Base-by-base conservation (phyloP, 2,113 vertebrate genomes). In the Apaloderma vittatum region DNA sequence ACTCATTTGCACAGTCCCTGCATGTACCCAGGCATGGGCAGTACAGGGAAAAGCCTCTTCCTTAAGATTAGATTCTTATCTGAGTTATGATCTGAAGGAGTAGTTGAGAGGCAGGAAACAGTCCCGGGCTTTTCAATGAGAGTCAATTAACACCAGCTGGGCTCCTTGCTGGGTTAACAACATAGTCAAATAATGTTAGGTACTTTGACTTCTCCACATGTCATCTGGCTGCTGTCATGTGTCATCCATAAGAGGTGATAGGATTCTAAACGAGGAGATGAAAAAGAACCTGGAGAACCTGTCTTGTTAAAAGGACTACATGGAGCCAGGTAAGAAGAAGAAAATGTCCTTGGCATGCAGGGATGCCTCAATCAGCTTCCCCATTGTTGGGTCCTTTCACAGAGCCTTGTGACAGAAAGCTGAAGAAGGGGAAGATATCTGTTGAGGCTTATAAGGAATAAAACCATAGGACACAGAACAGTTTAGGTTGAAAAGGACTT, bases 271-370 rank as follows among this genome's bases (percentile, higher is more conserved):
- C 6, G 26, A 21, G 6, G 24, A 70, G 17, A 51, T 57, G 36
- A 70, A 14, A 65, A 71, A 48, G 40, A 40, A 76, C 9, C 5
- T 40, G 43, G n/a, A 91, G 51, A 83, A 34, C 11, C 4, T 55
- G 5, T 3, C 6, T 20, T 2, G 0, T 15, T 45, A 16, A 9
- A 67, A 82, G 21, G 70, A 18, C 36, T 49, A 14, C 27, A 12
- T 26, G 51, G 45, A 75, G n/a, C 16, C 16, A 40, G 30, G 19
- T 23, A 36, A 10, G 78, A 61, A 70, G 51, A n/a, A 26, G 30
- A 40, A 90, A 16, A 46, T 36, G 51, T 6, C 58, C 17, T 15
- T n/a, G 24, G 9, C 3, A 0, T 34, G 9, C 15, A 45, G 43
- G 7, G 43, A 6, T 27, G 29, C 12, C 23, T 79, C 22, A 37